Percentiles rank a stretch among this genome's conserved stretches.
Conservation (phyloP, 1,140 invertebrate genomes). For the Leptopilina clavipes region DNA sequence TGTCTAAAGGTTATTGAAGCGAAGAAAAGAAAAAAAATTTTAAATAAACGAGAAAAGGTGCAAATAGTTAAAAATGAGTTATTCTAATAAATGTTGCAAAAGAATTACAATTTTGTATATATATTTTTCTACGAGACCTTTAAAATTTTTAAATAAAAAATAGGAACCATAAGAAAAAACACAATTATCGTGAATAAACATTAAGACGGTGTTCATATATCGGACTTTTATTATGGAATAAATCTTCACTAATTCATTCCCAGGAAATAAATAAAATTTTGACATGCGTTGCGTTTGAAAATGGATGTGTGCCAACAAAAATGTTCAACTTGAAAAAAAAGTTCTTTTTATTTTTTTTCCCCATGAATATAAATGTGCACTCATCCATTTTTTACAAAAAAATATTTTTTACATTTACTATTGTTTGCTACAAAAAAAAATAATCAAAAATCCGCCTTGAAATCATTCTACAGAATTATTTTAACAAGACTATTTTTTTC, state of each 20-base stretch:
- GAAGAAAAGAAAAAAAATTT: no score
- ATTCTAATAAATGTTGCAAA: constrained; percentile 28
- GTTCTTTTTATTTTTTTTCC: constrained; percentile 45
- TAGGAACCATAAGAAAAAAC: neutral
- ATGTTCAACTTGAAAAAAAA: constrained; percentile 51
- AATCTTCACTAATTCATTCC: constrained; percentile 54
- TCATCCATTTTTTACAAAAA: constrained; percentile 57
- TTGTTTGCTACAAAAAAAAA: constrained; percentile 45
- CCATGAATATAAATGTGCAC: constrained; percentile 44
- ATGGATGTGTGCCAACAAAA: constrained; percentile 48
- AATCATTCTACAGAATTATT: neutral
- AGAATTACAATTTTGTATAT: neutral
- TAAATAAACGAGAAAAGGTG: constrained; percentile 1
- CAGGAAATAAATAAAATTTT: constrained; percentile 55
- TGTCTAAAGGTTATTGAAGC: neutral
- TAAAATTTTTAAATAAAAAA: neutral
- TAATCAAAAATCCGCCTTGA: no score
- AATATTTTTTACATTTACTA: constrained; percentile 44
- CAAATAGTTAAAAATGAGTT: constrained; percentile 19
- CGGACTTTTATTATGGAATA: constrained; percentile 68
- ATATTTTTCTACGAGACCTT: neutral
- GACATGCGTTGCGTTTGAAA: constrained; percentile 52
- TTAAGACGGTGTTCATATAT: constrained; percentile 53
- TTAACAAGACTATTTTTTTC: neutral
- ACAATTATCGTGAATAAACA: constrained; percentile 37